A percentile compares a stretch with the other conserved stretches of the same genome.
These are phyloP conservation scores for Ciconia nigra DNA, from an alignment of 2,797 vertebrate species.

Conservation along the genomic window DNA sequence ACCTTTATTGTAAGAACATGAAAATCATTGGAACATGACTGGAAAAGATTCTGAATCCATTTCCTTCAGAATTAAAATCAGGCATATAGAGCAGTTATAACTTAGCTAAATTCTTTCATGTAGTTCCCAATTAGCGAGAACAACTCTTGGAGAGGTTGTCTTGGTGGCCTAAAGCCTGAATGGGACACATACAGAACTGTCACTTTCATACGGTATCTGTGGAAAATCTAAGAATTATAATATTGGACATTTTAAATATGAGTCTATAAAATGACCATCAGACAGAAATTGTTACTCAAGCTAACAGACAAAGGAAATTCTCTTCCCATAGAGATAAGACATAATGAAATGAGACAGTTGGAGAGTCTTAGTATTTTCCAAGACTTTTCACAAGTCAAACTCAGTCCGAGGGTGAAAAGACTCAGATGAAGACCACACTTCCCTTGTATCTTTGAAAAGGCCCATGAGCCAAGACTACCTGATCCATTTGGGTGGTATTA, in stretches of 20 bases:
- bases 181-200: neutral
- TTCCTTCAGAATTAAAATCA: neutral
- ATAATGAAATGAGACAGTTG: neutral
- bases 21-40: neutral
- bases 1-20: neutral
- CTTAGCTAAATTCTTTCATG: neutral
- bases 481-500: neutral
- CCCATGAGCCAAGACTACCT: neutral
- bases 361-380: neutral
- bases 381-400: neutral
- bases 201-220: neutral
- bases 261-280: neutral
- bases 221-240: neutral
- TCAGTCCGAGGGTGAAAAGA: neutral
- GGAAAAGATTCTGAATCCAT: neutral
- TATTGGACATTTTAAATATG: neutral
- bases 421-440: neutral
- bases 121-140: neutral
- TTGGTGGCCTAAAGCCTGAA: neutral
- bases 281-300: neutral
- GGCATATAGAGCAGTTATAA: neutral
- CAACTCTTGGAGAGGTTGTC: neutral
- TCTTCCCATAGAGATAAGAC: neutral
- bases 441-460: neutral
- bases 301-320: neutral